Conservation (phyloP, 2,113 vertebrate genomes). For the Herpailurus yagouaroundi region DNA sequence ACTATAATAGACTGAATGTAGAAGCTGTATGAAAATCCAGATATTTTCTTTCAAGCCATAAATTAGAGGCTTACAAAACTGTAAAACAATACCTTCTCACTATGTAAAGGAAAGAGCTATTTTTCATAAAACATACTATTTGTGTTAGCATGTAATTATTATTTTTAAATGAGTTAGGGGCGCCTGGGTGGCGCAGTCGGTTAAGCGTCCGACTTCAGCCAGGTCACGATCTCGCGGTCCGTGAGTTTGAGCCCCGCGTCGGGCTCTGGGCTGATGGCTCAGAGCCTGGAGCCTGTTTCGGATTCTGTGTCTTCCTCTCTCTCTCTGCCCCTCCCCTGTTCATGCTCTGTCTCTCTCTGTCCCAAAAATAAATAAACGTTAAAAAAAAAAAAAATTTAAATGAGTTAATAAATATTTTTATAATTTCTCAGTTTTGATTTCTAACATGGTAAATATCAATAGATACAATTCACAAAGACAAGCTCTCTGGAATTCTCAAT, state of each 20-base stretch:
- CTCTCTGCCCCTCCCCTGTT: too few species aligned
- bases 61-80: constrained; percentile 23
- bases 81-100: constrained; percentile 18
- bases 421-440: constrained; percentile 54
- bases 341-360: too few species aligned
- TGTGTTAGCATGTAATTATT: constrained; percentile 21
- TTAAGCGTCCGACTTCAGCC: too few species aligned
- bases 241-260: too few species aligned
- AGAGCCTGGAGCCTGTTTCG: too few species aligned
- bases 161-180: constrained; percentile 46
- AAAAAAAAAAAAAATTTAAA: too few species aligned
- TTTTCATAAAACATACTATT: constrained; percentile 45
- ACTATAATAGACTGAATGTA: not conserved
- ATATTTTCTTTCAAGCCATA: not conserved
- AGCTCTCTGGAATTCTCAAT: not conserved
- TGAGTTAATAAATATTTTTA: constrained; percentile 27
- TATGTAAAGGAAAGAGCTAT: not conserved
- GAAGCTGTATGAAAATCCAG: not conserved
- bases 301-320: too few species aligned
- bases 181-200: too few species aligned
- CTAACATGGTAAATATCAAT: constrained; percentile 22
- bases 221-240: too few species aligned
- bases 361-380: too few species aligned
- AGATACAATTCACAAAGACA: not conserved
- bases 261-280: too few species aligned